Conservation (phyloP, 2,113 vertebrate species). For the Menidia beryllina region DNA sequence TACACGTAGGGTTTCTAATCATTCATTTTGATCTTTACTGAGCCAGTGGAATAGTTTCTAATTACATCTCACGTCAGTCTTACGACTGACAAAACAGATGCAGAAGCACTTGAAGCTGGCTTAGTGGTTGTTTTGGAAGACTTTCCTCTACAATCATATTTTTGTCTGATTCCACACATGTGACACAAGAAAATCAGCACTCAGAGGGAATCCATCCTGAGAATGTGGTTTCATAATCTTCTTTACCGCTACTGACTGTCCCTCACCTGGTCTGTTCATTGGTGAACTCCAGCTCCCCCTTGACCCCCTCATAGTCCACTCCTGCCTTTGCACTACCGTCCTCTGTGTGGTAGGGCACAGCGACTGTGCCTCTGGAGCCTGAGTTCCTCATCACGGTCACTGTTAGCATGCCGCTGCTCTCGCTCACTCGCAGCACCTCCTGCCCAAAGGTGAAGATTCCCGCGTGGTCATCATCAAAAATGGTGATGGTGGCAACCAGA, state of each 20-base stretch:
- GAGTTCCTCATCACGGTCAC: constrained; percentile 89
- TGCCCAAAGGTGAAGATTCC: constrained; percentile 93
- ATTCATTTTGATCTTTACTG: too few species aligned
- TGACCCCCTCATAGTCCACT: constrained; percentile 89
- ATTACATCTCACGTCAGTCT: too few species aligned
- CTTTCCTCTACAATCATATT: too few species aligned
- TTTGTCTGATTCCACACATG: too few species aligned
- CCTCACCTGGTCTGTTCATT: constrained; percentile 93
- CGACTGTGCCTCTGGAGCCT: constrained; percentile 90
- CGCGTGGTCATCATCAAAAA: constrained; percentile 95
- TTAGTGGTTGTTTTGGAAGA: too few species aligned
- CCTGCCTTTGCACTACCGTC: constrained; percentile 89
- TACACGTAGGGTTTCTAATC: too few species aligned
- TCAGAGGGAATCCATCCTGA: not conserved
- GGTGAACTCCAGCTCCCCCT: constrained; percentile 90
- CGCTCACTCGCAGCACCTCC: constrained; percentile 86
- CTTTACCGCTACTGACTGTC: not conserved
- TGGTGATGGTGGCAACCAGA: constrained; percentile 87
- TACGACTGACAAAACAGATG: too few species aligned
- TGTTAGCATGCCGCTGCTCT: constrained; percentile 88
- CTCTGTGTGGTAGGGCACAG: constrained; percentile 90
- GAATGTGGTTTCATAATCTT: not conserved
- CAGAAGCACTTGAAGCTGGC: too few species aligned
- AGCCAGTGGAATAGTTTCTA: too few species aligned
- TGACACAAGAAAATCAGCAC: too few species aligned